Evolutionary conservation across 2,888 invertebrate species (phyloP), one percentile per base, ranked within the genome.

Genomic region (Cephus runcator): DNA sequence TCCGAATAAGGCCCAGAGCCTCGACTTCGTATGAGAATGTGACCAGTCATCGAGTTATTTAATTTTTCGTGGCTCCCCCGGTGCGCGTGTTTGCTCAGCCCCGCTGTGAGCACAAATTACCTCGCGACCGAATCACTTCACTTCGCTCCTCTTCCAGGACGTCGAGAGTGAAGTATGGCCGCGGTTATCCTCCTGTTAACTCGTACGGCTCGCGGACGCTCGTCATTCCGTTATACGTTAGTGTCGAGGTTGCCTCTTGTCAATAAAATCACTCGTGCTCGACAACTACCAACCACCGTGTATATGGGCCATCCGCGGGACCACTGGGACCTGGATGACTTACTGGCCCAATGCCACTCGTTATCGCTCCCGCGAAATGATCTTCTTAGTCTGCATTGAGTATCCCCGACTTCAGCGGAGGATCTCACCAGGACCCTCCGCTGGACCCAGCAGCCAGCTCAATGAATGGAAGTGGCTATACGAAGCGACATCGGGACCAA

Each of bases 91-190:
- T 93, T 93, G 93, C 93, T 93, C 93, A 92, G 91, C 90, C 93
- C 93, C 90, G 93, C 93, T 93, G 93, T 90, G 93, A 93, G 92
- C 93, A 93, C 93, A 93, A 93, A 93, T 93, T 93, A 93, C 93
- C 93, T 93, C 92, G 92, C 92, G 92, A 92, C 92, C 92, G 91
- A 92, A 92, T 90, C 90, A 88, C 90, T 89, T 89, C 86, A 81
- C 80, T 82, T 77, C 78, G 80, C 78, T 73, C 77, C 73, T 79
- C 80, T 76, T 56, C 56, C 23, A 56, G 23, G 56, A 56, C 23
- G 56, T 56, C 56, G 23, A 56, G 56, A 56, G 23, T 56, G 56
- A 56, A 56, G 56, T 56, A 56, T 56, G 56, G 56, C 56, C 74
- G 74, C 12, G 35, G 34, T 30, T 34, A 76, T 34, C 75, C 34